phyloP scores from a whole-genome alignment of 2,797 vertebrate genomes.

The Oreortyx pictus region DNA sequence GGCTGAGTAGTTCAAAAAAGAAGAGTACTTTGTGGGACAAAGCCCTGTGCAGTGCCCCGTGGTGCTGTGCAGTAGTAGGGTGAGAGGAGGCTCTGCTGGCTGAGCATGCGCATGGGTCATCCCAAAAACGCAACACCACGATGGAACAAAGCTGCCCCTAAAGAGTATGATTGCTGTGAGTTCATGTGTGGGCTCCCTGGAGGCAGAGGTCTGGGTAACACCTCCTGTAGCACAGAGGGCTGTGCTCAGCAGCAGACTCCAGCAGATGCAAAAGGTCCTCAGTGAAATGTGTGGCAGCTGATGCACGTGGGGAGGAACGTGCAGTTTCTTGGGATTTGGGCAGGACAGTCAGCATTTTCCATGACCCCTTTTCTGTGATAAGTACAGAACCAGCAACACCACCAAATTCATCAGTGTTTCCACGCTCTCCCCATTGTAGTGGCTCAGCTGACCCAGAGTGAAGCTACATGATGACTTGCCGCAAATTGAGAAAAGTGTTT shows the following conservation, averaged over 20 bases:
- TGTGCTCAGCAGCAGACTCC: not conserved
- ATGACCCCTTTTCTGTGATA: not conserved
- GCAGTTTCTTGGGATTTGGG: not conserved
- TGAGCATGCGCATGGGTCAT: not conserved
- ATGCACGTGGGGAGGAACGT: accelerated
- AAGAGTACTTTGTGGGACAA: not conserved
- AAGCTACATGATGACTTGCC: not conserved
- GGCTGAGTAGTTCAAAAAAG: not conserved
- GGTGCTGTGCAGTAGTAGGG: not conserved
- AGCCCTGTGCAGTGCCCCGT: not conserved
- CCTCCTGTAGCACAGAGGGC: accelerated
- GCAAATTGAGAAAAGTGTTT: not conserved
- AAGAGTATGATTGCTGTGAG: not conserved
- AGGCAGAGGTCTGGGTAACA: not conserved
- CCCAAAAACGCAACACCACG: not conserved
- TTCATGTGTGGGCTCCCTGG: not conserved
- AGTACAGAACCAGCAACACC: not conserved
- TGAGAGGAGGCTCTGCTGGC: not conserved
- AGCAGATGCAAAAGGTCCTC: not conserved
- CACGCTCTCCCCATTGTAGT: not conserved
- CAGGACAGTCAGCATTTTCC: not conserved
- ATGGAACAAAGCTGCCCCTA: not conserved
- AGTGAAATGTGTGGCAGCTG: not conserved
- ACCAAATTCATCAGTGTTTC: not conserved
- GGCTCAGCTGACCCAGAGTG: not conserved